Evolutionary conservation across 2,888 invertebrate species (phyloP), one percentile per base, ranked within the genome.

Genomic region (Harpagoxenus sublaevis): DNA sequence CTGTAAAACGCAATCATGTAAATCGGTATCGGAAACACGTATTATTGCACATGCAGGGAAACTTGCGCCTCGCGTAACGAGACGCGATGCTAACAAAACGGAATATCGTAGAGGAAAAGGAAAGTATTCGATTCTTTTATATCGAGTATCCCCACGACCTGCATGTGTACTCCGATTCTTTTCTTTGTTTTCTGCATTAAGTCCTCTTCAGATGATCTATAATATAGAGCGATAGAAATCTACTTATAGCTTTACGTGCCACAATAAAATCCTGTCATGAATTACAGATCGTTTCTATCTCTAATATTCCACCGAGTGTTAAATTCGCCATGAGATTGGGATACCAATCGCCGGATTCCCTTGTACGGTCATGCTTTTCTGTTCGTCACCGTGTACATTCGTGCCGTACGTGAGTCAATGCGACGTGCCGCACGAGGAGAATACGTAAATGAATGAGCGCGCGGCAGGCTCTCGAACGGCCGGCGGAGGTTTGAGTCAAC

Each of bases 391-490:
- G 79, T 84, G 73, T 89, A 87, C 79, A 87, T 74, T 83, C 77
- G 87, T 68, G 83, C 82, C 35, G 86, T 91, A 92, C 92, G 92
- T 92, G 93, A 93, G 88, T 92, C 90, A 92, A 92, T 91, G 91
- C 87, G 79, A 89, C 86, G 84, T 75, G 87, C 3, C 23, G 86
- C 85, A 73, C 84, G 84, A 82, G 78, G 68, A 75, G 88, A 91
- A 90, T 90, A 91, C 89, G 83, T 88, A 91, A 87, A 89, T 86
- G 86, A 90, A 88, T 75, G 70, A 89, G 65, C 75, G 68, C 39
- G 71, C 35, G 23, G n/a, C 42, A 18, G 68, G n/a, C 45, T 23
- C 31, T 45, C 42, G 55, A n/a, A n/a, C 28, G 18, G 28, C 39
- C 12, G 6, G 35, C 35, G 35, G 35, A 77, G 83, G 84, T 84